Percentiles rank a stretch among this genome's conserved stretches.
Evolutionary conservation across 2,113 vertebrate species (phyloP).

Genomic region (Blennius ocellaris): DNA sequence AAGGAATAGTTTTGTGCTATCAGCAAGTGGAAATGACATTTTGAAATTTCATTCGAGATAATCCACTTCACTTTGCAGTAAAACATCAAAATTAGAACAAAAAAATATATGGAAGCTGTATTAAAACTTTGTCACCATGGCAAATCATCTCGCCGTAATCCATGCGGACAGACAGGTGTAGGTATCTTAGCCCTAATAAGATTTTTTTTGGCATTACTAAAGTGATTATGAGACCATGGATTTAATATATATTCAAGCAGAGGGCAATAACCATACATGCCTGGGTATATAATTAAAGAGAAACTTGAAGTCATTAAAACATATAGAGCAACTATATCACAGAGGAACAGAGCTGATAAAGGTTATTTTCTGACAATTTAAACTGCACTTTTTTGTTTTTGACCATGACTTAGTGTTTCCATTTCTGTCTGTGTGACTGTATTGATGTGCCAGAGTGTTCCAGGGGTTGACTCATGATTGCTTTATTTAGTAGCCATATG

Average conservation of each 20-base stretch:
- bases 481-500: slow-evolving; percentile 90
- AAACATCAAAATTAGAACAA: slow-evolving; percentile 93
- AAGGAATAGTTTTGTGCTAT: slow-evolving; percentile 97
- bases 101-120: slow-evolving; percentile 85
- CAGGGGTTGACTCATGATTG: slow-evolving; percentile 85
- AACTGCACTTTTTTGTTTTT: slow-evolving; percentile 8
- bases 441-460: slow-evolving; percentile 83
- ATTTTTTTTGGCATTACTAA: slow-evolving; percentile 73
- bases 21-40: slow-evolving; percentile 94
- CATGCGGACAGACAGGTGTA: slow-evolving; percentile 84
- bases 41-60: slow-evolving; percentile 93
- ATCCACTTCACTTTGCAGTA: slow-evolving; percentile 92
- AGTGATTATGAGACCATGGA: slow-evolving; percentile 69
- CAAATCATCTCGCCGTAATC: slow-evolving; percentile 85
- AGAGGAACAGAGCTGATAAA: too few species aligned
- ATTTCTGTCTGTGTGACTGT: slow-evolving; percentile 54
- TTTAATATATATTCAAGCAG: slow-evolving; percentile 65
- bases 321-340: not conserved
- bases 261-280: slow-evolving; percentile 28
- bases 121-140: slow-evolving; percentile 89
- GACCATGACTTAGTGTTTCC: not conserved
- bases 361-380: not conserved
- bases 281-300: slow-evolving; percentile 8
- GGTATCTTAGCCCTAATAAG: slow-evolving; percentile 77
- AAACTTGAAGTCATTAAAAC: slow-evolving; percentile 7